These are phyloP conservation scores for Psittacula derbiana DNA, from an alignment of 2,797 vertebrate species.

Conservation along the genomic window DNA sequence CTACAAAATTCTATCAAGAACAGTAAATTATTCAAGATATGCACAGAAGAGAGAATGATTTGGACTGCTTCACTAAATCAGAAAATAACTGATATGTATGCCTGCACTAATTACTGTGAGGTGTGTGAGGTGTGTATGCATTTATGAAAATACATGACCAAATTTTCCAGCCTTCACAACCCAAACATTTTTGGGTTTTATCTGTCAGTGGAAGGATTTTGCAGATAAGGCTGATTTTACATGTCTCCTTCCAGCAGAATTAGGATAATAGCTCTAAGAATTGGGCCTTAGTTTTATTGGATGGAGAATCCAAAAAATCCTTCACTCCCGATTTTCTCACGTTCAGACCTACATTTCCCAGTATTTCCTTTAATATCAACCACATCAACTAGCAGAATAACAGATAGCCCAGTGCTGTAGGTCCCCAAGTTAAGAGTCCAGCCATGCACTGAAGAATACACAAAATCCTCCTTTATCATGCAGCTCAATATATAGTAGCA, in stretches of 20 bases:
- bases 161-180: neutral
- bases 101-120: neutral
- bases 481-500: neutral
- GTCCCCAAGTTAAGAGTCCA: neutral
- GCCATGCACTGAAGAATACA: rapidly evolving
- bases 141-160: neutral
- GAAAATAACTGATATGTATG: neutral
- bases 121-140: neutral
- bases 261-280: neutral
- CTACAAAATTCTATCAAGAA: neutral
- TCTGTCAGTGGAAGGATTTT: neutral
- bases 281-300: neutral
- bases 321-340: neutral
- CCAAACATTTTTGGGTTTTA: neutral
- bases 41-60: neutral
- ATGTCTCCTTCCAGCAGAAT: neutral
- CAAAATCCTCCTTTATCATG: neutral
- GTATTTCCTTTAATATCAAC: neutral
- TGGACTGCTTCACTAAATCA: neutral
- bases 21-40: neutral
- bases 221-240: neutral
- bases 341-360: neutral
- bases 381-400: neutral
- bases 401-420: neutral
- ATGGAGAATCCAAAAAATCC: neutral